Base-by-base conservation (phyloP, 2,888 invertebrate species). In the Macroteleia sp. region DNA sequence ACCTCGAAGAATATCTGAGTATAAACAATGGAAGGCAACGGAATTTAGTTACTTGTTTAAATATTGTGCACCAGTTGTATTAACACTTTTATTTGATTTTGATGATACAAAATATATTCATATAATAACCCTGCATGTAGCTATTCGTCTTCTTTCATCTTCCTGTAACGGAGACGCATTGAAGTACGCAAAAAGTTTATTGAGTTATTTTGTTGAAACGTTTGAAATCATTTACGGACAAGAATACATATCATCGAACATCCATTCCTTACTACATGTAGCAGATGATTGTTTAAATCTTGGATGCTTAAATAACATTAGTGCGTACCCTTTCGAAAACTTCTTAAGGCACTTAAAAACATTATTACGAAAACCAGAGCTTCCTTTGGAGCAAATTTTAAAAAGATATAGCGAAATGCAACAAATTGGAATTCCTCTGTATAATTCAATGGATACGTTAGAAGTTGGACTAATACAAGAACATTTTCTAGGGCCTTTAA, bases 281-380 rank as follows among this genome's bases (percentile, higher is more conserved):
- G 16, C 42, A 22, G 12, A 50, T 41, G 50, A 69, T 25, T 48
- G 46, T 22, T 20, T 16, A 3, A 3, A 48, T 16, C 39, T 67
- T 28, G 57, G 67, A 2, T 2, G 8, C 17, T 1, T 10, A 4
- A 10, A 67, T 22, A 30, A 25, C 0, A 28, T 67, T 14, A 67
- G 56, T 39, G 67, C 67, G 6, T 67, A 56, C 28, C 25, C 36
- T 3, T 67, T 67, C 22, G 67, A 67, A 39, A 67, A 67, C 12
- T 67, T 36, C 28, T 46, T 56, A 8, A 9, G 67, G 2, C 57
- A 48, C 6, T 22, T 67, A 12, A 67, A 67, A 54, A 30, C 8
- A 4, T 14, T 67, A 4, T 14, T 57, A 46, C 25, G 67, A 3
- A 67, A 67, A 48, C 67, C 48, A 3, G 67, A 67, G 20, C 20